Base-by-base conservation (phyloP, 1,140 invertebrate genomes). In the Laodelphax striatellus region DNA sequence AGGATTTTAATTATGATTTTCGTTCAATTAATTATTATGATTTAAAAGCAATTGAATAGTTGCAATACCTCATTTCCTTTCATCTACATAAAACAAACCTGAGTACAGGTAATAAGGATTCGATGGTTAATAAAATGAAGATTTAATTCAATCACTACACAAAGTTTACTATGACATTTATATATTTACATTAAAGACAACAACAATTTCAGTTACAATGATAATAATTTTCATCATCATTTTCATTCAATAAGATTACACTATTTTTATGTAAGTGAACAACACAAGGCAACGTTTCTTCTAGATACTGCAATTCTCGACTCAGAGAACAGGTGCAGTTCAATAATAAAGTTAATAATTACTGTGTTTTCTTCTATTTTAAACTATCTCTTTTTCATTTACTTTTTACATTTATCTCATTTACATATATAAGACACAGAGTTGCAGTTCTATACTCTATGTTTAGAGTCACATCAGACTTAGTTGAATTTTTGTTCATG, bases 381-480 rank as follows among this genome's bases (percentile, higher is more conserved):
- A 52, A 59, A 59, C 57, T 42, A 59, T 52, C 24, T 59, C 52
- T 59, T 38, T 38, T 38, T 38, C 34, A 38, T 38, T 38, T 38
- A 38, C 34, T 38, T 38, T 38, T 31, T 53, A 31, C 41, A 53
- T 38, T 55, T 55, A 19, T 55, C 38, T 31, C 46, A 24, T 46
- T 53, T 52, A 54, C 58, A 34, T 53, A 31, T 53, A 46, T 64
- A 64, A 64, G 63, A 62, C 63, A 64, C 63, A 64, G 60, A 64
- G 63, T 64, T 64, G 21, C 63, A 59, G 54, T 55, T 43, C 46
- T 19, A 57, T 58, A 57, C 63, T 64, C 60, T 64, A 59, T 64
- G 60, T 64, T 64, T 64, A 64, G 63, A 64, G 63, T 64, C 63
- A 46, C 46, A 56, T 64, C 63, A 64, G 63, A 64, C 63, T 64